Evolutionary conservation across 2,113 vertebrate genomes (phyloP), one percentile per base, ranked within the genome.

Genomic region (Amphiprion ocellaris): DNA sequence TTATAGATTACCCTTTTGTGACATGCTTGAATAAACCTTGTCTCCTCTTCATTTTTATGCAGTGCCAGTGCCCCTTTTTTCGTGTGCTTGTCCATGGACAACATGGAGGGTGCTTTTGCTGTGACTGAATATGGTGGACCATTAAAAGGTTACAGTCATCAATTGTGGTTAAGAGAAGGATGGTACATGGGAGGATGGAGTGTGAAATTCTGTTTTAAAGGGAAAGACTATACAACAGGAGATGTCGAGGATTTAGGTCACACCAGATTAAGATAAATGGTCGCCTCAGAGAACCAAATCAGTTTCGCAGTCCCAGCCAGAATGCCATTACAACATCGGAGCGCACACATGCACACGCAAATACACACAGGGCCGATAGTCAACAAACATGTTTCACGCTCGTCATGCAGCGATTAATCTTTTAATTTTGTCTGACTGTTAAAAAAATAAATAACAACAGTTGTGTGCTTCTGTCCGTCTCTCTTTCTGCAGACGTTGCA

Each of bases 121-220:
- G 79, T 92, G 92, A 94, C 93, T 93, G 92, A 86, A 92, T 93
- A 82, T 81, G 71, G 91, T 63, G 79, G 92, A 92, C 93, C 93
- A 92, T 94, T 93, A 94, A 95, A 97, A 97, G 95, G 94, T 96
- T 94, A 96, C 59, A 89, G 72, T 89, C 95, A 96, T 95, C 90
- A 93, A 95, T 96, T 96, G 94, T 92, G 90, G 85, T 96, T 95
- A 96, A 93, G 94, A 95, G 91, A 75, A 79, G 70, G 71, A 88
- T 87, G 64, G 85, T 94, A 92, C 89, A 94, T 84, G 82, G 86
- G 85, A 88, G 92, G 87, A 90, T 85, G 84, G 90, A 87, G 86
- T 89, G 88, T 92, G 86, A 90, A 90, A 92, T 90, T 92, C 86
- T 77, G 90, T 90, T 93, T 91, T 89, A 92, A 90, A 89, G 88